Percentiles rank a stretch among this genome's conserved stretches.
Conservation (phyloP, 2,797 vertebrate genomes). For the Leuciscus waleckii region DNA sequence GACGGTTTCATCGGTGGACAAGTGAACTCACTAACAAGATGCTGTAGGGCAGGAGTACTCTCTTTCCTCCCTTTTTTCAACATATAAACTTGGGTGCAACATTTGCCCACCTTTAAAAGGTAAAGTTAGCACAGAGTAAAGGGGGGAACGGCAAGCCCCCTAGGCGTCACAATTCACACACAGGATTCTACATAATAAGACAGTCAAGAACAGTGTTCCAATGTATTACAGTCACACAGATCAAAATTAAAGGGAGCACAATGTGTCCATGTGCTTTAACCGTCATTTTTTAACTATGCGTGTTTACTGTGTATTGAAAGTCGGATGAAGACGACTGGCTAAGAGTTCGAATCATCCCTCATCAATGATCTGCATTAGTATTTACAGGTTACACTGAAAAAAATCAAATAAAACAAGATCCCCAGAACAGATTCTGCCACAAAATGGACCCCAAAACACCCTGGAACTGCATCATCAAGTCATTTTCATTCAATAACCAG, state of each 20-base stretch:
- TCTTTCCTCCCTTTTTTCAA: conserved; percentile 29
- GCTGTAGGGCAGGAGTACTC: conserved; percentile 28
- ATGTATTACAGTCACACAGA: conserved; percentile 61
- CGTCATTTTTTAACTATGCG: neutral
- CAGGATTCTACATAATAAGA: conserved; percentile 64
- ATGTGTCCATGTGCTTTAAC: conserved; percentile 53
- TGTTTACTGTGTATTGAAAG: conserved; percentile 25
- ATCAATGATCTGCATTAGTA: conserved; percentile 44
- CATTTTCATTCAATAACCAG: conserved; percentile 42
- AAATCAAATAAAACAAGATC: conserved; percentile 50
- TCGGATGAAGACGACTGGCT: conserved; percentile 43
- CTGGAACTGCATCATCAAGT: conserved; percentile 55
- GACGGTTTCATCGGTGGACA: conserved; percentile 34
- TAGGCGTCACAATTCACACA: conserved; percentile 63
- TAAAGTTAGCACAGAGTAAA: conserved; percentile 54
- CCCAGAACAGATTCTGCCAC: conserved; percentile 69
- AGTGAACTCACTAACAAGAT: conserved; percentile 23
- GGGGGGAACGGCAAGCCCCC: conserved; percentile 50
- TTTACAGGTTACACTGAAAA: conserved; percentile 63
- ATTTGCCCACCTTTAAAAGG: conserved; percentile 42
- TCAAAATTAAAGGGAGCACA: conserved; percentile 68
- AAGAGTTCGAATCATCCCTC: conserved; percentile 43
- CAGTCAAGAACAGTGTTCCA: conserved; percentile 62
- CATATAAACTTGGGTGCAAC: conserved; percentile 16
- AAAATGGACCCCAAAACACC: conserved; percentile 61